Evolutionary conservation across 2,113 vertebrate species (phyloP), one percentile per base, ranked within the genome.

Genomic region (Forbesichthys agassizii): DNA sequence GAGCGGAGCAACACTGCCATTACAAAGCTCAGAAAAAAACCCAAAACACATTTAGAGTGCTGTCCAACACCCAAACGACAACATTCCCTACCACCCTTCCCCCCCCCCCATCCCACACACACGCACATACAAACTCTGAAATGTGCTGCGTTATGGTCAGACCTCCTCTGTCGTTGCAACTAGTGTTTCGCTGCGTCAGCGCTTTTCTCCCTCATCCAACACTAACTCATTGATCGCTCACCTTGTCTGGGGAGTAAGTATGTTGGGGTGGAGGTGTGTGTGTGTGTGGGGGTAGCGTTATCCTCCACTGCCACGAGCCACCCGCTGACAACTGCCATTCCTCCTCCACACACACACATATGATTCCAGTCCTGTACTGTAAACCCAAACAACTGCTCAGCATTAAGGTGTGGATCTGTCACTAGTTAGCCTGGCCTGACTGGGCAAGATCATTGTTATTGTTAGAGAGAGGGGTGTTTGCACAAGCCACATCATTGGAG

Each of bases 381-480:
- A 73, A 88, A 85, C 77, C 86, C 88, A 88, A 87, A 90, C 84
- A 88, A 89, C 83, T 86, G 85, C 85, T 88, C 71, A 83, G 79
- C 87, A 85, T 84, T 88, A 89, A 89, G 89, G 86, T 91, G 90
- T 86, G 86, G 88, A 88, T 91, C 90, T 91, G 89, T 88, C 91
- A 88, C 88, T 90, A 90, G 89, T 89, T 88, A 87, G 80, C 87
- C 82, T 49, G 74, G 84, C 77, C 85, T 75, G 83, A 85, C 84
- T 77, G 84, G 78, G 74, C 82, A 82, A 85, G 78, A 90, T 81
- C 79, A 69, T 65, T 90, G 90, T 92, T 92, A 85, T 90, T 91
- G 82, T 89, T 88, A 77, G 84, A 88, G 72, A 47, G 46, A 71
- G 74, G 74, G 62, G 80, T 88, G 89, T 89, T 91, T 90, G 88